Conservation (phyloP, 2,888 invertebrate species). For the Nowickia ferox region DNA sequence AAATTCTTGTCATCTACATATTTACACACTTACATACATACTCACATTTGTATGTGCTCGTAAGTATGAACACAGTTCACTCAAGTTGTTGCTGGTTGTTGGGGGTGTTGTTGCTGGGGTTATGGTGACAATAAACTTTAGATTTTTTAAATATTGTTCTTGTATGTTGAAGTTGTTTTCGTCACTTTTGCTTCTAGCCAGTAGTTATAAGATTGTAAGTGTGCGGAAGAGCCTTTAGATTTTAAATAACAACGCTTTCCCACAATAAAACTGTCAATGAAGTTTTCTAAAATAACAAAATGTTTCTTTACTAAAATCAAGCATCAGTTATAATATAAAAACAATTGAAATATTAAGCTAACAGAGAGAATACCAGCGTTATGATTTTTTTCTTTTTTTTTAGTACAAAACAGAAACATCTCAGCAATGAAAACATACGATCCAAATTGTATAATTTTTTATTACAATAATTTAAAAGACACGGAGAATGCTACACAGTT, state of each 20-base stretch:
- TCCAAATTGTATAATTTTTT: no score
- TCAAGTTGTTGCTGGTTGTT: neutral
- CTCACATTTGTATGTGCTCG: no score
- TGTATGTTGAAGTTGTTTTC: constrained; percentile 10
- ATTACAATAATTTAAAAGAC: no score
- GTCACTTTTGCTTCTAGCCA: neutral
- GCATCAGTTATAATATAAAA: neutral
- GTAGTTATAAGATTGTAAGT: neutral
- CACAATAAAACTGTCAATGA: constrained; percentile 46
- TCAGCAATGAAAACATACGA: no score
- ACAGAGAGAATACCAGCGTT: neutral
- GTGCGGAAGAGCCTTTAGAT: constrained; percentile 17
- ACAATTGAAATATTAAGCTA: neutral
- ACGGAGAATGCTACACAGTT: no score
- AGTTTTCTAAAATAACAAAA: neutral
- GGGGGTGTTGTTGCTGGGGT: constrained; percentile 26
- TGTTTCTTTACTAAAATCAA: constrained; percentile 9
- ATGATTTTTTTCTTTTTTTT: no score
- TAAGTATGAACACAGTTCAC: no score
- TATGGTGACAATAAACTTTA: constrained; percentile 64
- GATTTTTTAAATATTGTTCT: neutral
- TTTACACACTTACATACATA: neutral
- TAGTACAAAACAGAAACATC: no score
- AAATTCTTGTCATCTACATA: constrained; percentile 5
- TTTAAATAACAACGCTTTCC: constrained; percentile 21